phyloP scores from a whole-genome alignment of 2,888 invertebrate species.

The Aleiodes testaceus region DNA sequence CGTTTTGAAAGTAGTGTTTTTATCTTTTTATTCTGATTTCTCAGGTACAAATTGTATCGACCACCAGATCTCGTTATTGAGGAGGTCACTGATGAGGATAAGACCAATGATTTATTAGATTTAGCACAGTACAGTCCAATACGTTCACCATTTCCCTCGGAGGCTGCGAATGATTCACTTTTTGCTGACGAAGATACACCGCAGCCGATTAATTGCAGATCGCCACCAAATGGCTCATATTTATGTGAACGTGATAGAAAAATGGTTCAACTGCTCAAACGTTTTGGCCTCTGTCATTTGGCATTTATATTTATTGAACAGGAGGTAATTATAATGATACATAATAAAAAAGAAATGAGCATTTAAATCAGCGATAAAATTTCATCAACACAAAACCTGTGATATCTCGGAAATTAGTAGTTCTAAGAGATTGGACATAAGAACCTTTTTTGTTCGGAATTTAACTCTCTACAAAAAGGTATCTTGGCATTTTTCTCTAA shows the following conservation, averaged over 20 bases:
- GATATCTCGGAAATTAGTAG: too few species aligned
- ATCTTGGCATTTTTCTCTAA: too few species aligned
- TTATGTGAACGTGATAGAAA: conserved; percentile 58
- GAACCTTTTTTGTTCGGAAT: too few species aligned
- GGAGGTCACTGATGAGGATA: conserved; percentile 47
- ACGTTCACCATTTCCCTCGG: conserved; percentile 60
- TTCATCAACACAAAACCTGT: too few species aligned
- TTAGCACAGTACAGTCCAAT: conserved; percentile 63
- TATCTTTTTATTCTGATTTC: conserved; percentile 21
- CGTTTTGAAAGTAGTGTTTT: too few species aligned
- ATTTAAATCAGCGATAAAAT: too few species aligned
- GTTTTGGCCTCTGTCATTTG: conserved; percentile 59
- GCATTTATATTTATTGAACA: conserved; percentile 64
- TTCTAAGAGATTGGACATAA: too few species aligned
- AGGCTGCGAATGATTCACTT: conserved; percentile 61
- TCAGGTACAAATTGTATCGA: conserved; percentile 56
- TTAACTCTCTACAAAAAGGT: too few species aligned
- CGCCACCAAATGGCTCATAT: conserved; percentile 63
- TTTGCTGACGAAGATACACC: conserved; percentile 63
- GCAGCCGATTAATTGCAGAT: conserved; percentile 62
- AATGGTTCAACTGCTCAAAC: conserved; percentile 60
- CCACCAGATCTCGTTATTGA: conserved; percentile 57
- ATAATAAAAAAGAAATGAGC: too few species aligned
- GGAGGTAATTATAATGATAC: conserved; percentile 59
- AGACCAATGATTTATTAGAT: conserved; percentile 56